Base-by-base conservation (phyloP, 2,888 invertebrate species). In the Ypsolopha sequella region DNA sequence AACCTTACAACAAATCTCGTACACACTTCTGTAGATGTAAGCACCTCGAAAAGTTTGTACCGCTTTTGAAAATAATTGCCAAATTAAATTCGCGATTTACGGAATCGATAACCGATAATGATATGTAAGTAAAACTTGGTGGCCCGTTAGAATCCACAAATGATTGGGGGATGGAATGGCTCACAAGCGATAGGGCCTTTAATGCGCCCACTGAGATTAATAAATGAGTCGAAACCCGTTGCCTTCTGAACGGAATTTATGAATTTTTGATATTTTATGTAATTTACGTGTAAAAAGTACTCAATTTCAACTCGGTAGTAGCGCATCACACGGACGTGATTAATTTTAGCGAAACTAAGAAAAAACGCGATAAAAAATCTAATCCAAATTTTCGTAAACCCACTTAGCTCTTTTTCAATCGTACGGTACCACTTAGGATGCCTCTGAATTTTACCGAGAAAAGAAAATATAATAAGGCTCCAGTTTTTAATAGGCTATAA, bases 191-290 rank as follows among this genome's bases (percentile, higher is more conserved):
- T 66, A 65, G 56, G 62, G 65, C 58, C 63, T 59, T 65, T 66
- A 68, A 70, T 68, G 66, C 56, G 65, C 64, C 66, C 64, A 71
- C 73, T 64, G 60, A 64, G 69, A 72, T 73, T 76, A 74, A 70
- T 72, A 71, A 68, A 67, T 59, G 62, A 55, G 7, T 38, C 36
- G 36, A 47, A 47, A 36, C 43, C 14, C 11, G 10, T 34, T 34
- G 44, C 33, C 7, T 44, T 44, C 13, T 14, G 13, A 24, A 24
- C 24, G 24, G 24, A 41, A 13, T 44, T 24, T 33, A 24, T 10
- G 33, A 44, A 10, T 44, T 44, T 9, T 33, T 9, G 44, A 33
- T 7, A 9, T 14, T 44, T 33, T 45, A 24, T 4, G 24, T 24
- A 24, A 24, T 24, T 2, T 24, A 3, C 24, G 24, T 24, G 4